Percentiles rank a stretch among this genome's conserved stretches.
Conservation (phyloP, 2,888 invertebrate genomes). For the Macrosiphum euphorbiae region DNA sequence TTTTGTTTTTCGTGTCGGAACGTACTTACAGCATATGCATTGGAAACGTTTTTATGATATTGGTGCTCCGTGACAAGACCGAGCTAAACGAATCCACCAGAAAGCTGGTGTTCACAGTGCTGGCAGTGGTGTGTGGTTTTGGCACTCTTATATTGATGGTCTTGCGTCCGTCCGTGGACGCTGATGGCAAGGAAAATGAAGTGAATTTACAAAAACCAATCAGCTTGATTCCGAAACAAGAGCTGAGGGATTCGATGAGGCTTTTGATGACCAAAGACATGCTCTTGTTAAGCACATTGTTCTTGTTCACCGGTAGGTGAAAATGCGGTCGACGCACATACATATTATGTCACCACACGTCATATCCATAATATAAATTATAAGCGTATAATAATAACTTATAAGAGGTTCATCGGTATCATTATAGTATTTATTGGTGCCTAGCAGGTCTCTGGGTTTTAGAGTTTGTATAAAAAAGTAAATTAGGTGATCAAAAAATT, state of each 20-base stretch:
- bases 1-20: neutral
- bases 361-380: neutral
- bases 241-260: constrained; percentile 80
- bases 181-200: constrained; percentile 69
- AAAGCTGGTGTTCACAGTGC: constrained; percentile 83
- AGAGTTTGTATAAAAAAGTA: neutral
- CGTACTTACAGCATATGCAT: constrained; percentile 83
- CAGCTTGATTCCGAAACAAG: constrained; percentile 75
- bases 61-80: constrained; percentile 86
- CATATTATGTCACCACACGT: too few relatives aligned
- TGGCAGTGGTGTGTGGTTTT: constrained; percentile 75
- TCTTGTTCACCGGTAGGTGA: constrained; percentile 87
- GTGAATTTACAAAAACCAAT: constrained; percentile 68
- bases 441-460: neutral
- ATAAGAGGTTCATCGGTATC: neutral
- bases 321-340: neutral
- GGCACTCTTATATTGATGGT: constrained; percentile 75
- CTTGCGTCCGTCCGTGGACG: constrained; percentile 74
- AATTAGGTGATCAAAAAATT: neutral
- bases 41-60: constrained; percentile 95
- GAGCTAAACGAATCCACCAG: constrained; percentile 81
- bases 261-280: constrained; percentile 87
- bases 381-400: too few relatives aligned
- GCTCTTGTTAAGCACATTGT: constrained; percentile 87
- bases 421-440: neutral